Evolutionary conservation across 2,797 vertebrate species (phyloP).

Genomic region (Lutjanus campechanus): DNA sequence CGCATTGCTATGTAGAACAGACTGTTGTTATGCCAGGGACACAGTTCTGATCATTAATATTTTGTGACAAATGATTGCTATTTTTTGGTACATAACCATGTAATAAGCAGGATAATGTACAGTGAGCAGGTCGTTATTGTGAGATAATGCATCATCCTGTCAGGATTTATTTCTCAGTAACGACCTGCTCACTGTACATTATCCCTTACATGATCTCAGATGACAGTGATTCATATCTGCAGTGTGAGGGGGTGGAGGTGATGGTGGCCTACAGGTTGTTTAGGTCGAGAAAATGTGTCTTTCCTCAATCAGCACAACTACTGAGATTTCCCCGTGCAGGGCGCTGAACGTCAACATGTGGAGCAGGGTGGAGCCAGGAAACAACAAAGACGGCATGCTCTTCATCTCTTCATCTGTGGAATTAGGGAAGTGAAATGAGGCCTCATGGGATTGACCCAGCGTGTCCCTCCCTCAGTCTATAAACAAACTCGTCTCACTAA

Average conservation of each 20-base stretch:
- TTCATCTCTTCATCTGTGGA: constrained; percentile 14
- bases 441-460: not conserved
- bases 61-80: not conserved
- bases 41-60: no score
- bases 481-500: not conserved
- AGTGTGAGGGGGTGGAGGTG: not conserved
- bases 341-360: not conserved
- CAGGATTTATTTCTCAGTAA: no score
- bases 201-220: not conserved
- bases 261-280: not conserved
- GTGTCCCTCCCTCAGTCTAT: not conserved
- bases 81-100: not conserved
- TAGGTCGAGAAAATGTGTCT: not conserved
- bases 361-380: not conserved
- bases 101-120: no score
- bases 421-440: constrained; percentile 16
- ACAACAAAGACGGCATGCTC: not conserved
- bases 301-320: not conserved
- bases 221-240: not conserved
- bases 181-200: no score
- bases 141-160: no score
- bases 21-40: no score
- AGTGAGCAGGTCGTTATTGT: no score
- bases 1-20: no score
- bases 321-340: not conserved